Evolutionary conservation across 2,888 invertebrate genomes (phyloP).

Genomic region (Alloscopus bannaensis): DNA sequence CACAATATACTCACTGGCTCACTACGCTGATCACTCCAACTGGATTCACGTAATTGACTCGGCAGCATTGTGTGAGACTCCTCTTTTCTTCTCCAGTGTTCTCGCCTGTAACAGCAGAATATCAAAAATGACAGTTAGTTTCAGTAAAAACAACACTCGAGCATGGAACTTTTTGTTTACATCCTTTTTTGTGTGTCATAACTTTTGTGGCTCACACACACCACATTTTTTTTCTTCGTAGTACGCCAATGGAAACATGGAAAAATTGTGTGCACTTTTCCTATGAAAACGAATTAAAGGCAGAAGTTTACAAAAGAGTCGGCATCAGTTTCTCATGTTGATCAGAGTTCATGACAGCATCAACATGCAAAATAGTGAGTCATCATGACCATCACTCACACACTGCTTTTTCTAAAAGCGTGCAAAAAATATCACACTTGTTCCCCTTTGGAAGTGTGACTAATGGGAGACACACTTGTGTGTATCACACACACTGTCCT

Average conservation of each 20-base stretch:
- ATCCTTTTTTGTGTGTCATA: slow-evolving; percentile 3
- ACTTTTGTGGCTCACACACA: too few relatives aligned
- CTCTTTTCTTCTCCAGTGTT: slow-evolving; percentile 46
- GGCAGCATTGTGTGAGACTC: slow-evolving; percentile 1
- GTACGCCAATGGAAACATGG: too few relatives aligned
- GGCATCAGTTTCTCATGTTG: too few relatives aligned
- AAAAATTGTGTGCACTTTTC: too few relatives aligned
- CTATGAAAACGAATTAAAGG: background rate
- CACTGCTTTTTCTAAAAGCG: background rate
- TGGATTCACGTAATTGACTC: too few relatives aligned
- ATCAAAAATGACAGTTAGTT: background rate
- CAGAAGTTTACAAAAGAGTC: too few relatives aligned
- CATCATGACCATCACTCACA: slow-evolving; percentile 13
- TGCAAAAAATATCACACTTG: too few relatives aligned
- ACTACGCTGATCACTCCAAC: too few relatives aligned
- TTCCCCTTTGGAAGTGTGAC: slow-evolving; percentile 14
- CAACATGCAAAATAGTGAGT: slow-evolving; percentile 37
- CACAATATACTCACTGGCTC: too few relatives aligned
- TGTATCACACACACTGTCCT: background rate
- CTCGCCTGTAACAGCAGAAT: slow-evolving; percentile 13
- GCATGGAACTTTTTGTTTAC: too few relatives aligned
- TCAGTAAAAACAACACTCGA: too few relatives aligned
- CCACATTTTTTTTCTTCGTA: too few relatives aligned
- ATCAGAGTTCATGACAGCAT: slow-evolving; percentile 36
- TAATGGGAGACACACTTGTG: slow-evolving; percentile 23